A percentile compares a stretch with the other conserved stretches of the same genome.
phyloP scores from a whole-genome alignment of 2,113 vertebrate species.

The Hyaena hyaena region DNA sequence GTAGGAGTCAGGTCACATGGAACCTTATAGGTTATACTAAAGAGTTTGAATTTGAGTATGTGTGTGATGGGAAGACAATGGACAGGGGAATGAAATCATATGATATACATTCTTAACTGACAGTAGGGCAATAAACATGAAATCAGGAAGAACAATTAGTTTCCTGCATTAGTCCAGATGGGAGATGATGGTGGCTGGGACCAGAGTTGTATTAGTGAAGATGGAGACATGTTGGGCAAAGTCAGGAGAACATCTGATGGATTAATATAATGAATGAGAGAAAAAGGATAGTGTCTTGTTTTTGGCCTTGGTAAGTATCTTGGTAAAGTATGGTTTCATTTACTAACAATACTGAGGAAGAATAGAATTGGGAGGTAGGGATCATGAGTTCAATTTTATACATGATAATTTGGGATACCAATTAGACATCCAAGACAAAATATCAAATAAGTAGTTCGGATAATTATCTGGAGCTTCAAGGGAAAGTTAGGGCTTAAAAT shows the following conservation, averaged over 20 bases:
- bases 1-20: neutral
- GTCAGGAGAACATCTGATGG: neutral
- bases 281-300: neutral
- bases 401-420: neutral
- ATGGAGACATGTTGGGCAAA: neutral
- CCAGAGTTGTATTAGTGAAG: neutral
- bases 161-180: neutral
- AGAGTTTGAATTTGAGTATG: neutral
- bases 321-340: neutral
- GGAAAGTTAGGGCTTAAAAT: neutral
- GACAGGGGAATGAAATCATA: neutral
- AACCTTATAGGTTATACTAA: neutral
- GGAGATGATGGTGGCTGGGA: neutral
- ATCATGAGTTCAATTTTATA: neutral
- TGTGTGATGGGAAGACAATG: neutral
- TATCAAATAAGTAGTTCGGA: neutral
- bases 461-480: neutral
- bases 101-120: neutral
- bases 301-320: neutral
- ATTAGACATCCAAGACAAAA: slow-evolving; percentile 13
- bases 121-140: neutral
- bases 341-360: neutral
- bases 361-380: neutral
- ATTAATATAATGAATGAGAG: neutral
- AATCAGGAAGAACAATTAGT: neutral